Evolutionary conservation across 2,888 invertebrate species (phyloP).

Genomic region (Neocrepidodera transversa): DNA sequence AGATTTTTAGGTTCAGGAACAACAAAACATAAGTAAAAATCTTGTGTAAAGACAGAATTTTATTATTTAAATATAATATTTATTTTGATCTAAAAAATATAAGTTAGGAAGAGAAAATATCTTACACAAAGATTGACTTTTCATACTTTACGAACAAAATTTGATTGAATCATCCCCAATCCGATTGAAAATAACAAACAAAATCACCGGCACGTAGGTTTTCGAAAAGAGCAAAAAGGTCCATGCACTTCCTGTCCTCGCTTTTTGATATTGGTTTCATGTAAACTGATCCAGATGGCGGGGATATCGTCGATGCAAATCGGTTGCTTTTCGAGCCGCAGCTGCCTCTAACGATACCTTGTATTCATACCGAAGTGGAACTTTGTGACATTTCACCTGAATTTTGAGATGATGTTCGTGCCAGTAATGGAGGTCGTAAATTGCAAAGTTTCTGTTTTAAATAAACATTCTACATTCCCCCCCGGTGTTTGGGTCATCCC

Average conservation of each 20-base stretch:
- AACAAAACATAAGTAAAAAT: too few relatives aligned
- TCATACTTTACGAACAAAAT: too few relatives aligned
- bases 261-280: constrained; percentile 30
- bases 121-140: too few relatives aligned
- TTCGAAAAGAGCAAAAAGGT: constrained; percentile 11
- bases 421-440: constrained; percentile 24
- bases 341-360: constrained; percentile 50
- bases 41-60: too few relatives aligned
- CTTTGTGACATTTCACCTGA: constrained; percentile 32
- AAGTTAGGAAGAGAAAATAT: too few relatives aligned
- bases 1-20: too few relatives aligned
- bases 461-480: too few relatives aligned
- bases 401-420: constrained; percentile 24
- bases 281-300: constrained; percentile 44
- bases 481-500: constrained; percentile 4
- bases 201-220: too few relatives aligned
- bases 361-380: constrained; percentile 33
- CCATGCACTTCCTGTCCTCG: constrained; percentile 7
- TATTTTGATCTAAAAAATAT: too few relatives aligned
- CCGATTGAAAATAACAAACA: too few relatives aligned
- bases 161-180: too few relatives aligned
- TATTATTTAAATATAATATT: too few relatives aligned
- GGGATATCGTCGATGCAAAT: constrained; percentile 49
- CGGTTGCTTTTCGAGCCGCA: constrained; percentile 43
- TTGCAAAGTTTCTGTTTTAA: constrained; percentile 17